Evolutionary conservation across 2,888 invertebrate genomes (phyloP), one percentile per base, ranked within the genome.

Genomic region (Sphaeridia pumilis): DNA sequence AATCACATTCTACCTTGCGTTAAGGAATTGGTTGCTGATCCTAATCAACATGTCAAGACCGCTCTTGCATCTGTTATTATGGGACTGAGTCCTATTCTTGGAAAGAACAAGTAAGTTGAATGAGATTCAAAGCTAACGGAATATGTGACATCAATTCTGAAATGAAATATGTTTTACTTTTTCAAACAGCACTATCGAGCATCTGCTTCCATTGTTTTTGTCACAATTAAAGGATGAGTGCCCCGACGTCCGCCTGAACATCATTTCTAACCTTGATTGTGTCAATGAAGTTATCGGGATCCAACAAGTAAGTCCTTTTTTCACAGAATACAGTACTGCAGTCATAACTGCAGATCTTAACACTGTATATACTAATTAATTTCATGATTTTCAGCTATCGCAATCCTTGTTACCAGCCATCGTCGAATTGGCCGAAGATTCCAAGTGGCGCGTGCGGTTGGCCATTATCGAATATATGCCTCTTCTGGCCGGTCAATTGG

Each of bases 21-120:
- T 56, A 95, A 97, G 70, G 97, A 98, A 68, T 76, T 99, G 50
- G 97, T 98, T 1, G 83, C 87, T 24, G 98, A 99, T 73, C 86
- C 92, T 45, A 98, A 98, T 75, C 95, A 95, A 67, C 97, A 98
- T 71, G 98, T 99, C 1, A 98, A 98, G 73, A 93, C 95, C 0
- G 97, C 98, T 0, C 76, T 99, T 36, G 98, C 98, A 1, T 92
- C 94, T 4, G 97, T 98, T 60, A 95, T 98, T 66, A 98, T 99
- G 98, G 98, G 98, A 0, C 76, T 99, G 20, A 94, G 95, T 69
- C 97, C 98, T 26, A 93, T 98, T 66, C 80, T 99, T 36, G 97
- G 98, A 52, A 84, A 94, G 64, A 87, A 92, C 72, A 93, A 93
- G 69, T 69, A 64, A 62, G 60, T n/a, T n/a, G n/a, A n/a, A n/a